Base-by-base conservation (phyloP, 2,888 invertebrate species). In the Limenitis camilla region DNA sequence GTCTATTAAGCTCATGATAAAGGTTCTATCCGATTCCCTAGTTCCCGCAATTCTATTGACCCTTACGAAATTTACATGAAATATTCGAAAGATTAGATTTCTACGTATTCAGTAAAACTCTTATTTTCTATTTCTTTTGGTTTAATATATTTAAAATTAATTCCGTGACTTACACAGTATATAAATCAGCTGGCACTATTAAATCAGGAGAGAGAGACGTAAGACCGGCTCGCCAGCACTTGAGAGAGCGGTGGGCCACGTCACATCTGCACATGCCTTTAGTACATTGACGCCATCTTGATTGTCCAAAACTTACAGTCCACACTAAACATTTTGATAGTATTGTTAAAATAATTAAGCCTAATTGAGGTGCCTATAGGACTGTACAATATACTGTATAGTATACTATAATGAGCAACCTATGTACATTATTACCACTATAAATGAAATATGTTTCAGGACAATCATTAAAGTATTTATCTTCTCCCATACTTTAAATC, bases 181-280 rank as follows among this genome's bases (percentile, higher is more conserved):
- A 75, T 4, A 92, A 83, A 67, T 93, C 92, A 32, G 85, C 81
- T 0, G 93, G 93, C 0, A 92, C 87, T 2, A 90, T 72, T 66
- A 93, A 89, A 27, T 89, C 80, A 0, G 89, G 71, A 0, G 92
- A 91, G 7, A 93, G 80, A n/a, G 87, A 78, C 0, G 83, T 72
- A 7, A 93, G 74, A 0, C 89, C 89, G 38, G 89, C 86, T 55
- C 91, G 88, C 93, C 93, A 93, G 68, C 93, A 93, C 59, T 90
- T 92, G 30, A 93, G 74, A 0, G 91, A 89, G 50, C 89, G 90
- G 0, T 90, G 91, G 61, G 90, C 89, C 0, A 90, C 89, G 62
- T 90, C 88, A 64, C 93, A 93, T 52, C 89, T 89, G 64, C 93
- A 93, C 0, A 90, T 89, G 61, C 89, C 88, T 33, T 88, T 88